phyloP scores from a whole-genome alignment of 1,140 invertebrate genomes.

The Samia ricini region DNA sequence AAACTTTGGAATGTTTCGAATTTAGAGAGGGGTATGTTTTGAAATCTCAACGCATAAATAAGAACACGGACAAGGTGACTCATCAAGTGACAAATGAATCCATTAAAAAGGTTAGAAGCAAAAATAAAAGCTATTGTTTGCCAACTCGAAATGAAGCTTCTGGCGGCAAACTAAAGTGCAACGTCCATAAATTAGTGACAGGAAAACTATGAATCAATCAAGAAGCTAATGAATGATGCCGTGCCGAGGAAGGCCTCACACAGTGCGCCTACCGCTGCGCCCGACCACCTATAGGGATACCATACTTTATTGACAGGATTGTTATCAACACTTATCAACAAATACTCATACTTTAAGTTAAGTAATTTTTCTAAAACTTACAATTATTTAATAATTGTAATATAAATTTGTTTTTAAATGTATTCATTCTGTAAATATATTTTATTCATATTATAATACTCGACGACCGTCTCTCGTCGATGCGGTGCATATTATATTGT shows the following conservation, averaged over 20 bases:
- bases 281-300: conserved; percentile 15
- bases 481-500: conserved; percentile 41
- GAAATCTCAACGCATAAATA: background rate
- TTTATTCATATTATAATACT: conserved; percentile 20
- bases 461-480: conserved; percentile 31
- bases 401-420: background rate
- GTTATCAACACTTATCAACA: background rate
- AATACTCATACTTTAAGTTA: background rate
- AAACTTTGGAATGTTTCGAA: no score
- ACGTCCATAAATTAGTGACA: conserved; percentile 54
- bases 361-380: no score
- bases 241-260: conserved; percentile 50
- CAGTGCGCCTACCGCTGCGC: conserved; percentile 36
- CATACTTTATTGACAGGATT: background rate
- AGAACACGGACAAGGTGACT: background rate
- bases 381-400: background rate
- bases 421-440: conserved; percentile 15
- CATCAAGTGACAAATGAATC: background rate
- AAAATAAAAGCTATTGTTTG: conserved; percentile 45
- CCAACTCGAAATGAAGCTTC: conserved; percentile 28
- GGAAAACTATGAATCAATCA: conserved; percentile 69
- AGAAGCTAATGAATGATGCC: conserved; percentile 52
- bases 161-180: conserved; percentile 37
- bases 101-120: background rate
- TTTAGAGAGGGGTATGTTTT: background rate